Evolutionary conservation across 1,140 invertebrate genomes (phyloP), one percentile per base, ranked within the genome.

Genomic region (Mesaphorura yosii): DNA sequence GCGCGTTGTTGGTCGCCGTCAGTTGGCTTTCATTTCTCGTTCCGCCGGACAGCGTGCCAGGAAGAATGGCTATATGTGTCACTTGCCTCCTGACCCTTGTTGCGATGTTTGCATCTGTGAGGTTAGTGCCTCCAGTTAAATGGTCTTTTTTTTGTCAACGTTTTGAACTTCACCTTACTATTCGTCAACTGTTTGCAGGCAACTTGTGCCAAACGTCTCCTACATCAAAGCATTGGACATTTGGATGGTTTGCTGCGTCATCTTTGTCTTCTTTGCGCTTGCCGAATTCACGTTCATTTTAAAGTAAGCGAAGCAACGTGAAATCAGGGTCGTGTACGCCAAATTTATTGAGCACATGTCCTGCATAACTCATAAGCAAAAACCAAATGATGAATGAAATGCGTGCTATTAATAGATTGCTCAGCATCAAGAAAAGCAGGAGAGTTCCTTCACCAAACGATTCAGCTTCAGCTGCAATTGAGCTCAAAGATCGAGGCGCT

Each of bases 231-330:
- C 78, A 56, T 77, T 83, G 19, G 81, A 84, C 65, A 75, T 82
- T 20, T 84, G 81, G 81, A 73, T 82, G 65, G 76, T 80, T 56
- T 77, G 73, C 7, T 83, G 82, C 67, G 79, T 81, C 4, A 68
- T 80, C 29, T 83, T 84, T 67, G 80, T 83, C 17, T 83, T 83
- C 65, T 69, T 79, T 7, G 77, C 80, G 0, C 67, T 84, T 15
- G 67, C 82, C 47, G 81, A 84, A 66, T 84, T 81, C 68, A 81
- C 81, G 54, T 72, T 82, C 57, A 78, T 83, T 42, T 65, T 80
- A 5, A 60, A 60, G 56, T 58, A 57, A 53, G 54, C 29, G 7
- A 7, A 5, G 31, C 14, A 34, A 5, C 3, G 3, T n/a, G n/a
- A n/a, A n/a, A n/a, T n/a, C n/a, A n/a, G n/a, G n/a, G n/a, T n/a